Evolutionary conservation across 2,888 invertebrate genomes (phyloP).

Genomic region (Disparrhopalites patrizii): DNA sequence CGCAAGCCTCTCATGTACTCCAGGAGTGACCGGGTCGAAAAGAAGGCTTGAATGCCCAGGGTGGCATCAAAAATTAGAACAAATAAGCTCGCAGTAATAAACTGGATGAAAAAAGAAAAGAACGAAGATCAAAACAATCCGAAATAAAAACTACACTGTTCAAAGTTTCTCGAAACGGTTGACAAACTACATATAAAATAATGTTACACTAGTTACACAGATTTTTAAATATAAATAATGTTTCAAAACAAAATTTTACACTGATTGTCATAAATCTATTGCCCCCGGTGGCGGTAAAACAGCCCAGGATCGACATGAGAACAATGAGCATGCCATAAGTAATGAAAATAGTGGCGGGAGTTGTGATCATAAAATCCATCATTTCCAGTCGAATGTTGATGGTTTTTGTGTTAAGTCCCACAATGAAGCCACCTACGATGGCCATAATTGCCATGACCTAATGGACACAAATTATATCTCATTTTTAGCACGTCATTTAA

Average conservation of each 20-base stretch:
- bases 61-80: conserved; percentile 27
- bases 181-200: too few relatives aligned
- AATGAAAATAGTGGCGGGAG: conserved; percentile 39
- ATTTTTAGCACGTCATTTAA: too few relatives aligned
- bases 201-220: neutral
- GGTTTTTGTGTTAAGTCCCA: conserved; percentile 32
- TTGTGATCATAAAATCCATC: conserved; percentile 29
- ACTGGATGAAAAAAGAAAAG: conserved; percentile 18
- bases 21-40: conserved; percentile 13
- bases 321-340: conserved; percentile 32
- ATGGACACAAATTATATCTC: too few relatives aligned
- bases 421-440: conserved; percentile 32
- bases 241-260: conserved; percentile 4
- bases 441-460: conserved; percentile 29
- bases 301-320: conserved; percentile 31
- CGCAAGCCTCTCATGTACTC: conserved; percentile 22
- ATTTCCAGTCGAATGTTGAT: conserved; percentile 24
- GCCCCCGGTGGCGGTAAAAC: conserved; percentile 30
- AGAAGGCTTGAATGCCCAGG: conserved; percentile 27
- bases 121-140: too few relatives aligned
- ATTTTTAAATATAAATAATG: neutral
- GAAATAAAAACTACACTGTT: too few relatives aligned
- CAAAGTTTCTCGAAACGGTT: too few relatives aligned
- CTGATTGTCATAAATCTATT: conserved; percentile 12
- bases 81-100: conserved; percentile 23